Base-by-base conservation (phyloP, 2,888 invertebrate genomes). In the Patella pellucida region DNA sequence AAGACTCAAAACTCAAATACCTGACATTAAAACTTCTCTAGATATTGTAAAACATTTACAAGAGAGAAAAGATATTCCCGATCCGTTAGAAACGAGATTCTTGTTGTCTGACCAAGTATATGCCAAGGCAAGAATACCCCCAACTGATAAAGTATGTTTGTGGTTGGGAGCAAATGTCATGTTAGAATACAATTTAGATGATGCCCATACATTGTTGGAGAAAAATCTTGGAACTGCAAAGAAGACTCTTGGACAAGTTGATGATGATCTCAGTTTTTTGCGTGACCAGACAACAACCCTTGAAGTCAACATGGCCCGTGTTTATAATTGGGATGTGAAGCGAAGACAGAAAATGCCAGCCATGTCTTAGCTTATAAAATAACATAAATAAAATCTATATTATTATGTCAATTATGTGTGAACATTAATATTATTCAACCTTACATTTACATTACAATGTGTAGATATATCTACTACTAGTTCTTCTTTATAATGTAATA, bases 281-380 rank as follows among this genome's bases (percentile, higher is more conserved):
- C 94, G 98, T 88, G 98, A 99, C 93, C 99, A 99, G 92, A 95
- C 96, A 88, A 99, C 99, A 19, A 99, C 98, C 27, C 96, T 97
- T 69, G 99, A 99, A 94, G 99, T 99, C 41, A 99, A 98, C 91
- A 98, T 99, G 97, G 98, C 99, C 52, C 93, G 99, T 89, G 97
- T 99, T 41, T 98, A 96, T 91, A 99, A 99, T 91, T 98, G 98
- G 98, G 96, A 98, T 92, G 97, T 99, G 3, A 98, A 97, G 91
- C 94, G 95, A 89, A 94, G 96, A 82, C 95, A 96, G 91, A 94
- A 95, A 62, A 76, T 77, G 68, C 78, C 81, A 11, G 67, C 73
- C 12, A 85, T 84, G 71, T 83, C 83, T n/a, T 85, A 85, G 80
- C 79, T 54, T 62, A 23, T 11, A 19, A 62, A 19, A n/a, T n/a